Evolutionary conservation across 37 sponge, comb jelly and placozoan genomes (phyloP), one percentile per base, ranked within the genome.

Genomic region (Trichoplax adhaerens): DNA sequence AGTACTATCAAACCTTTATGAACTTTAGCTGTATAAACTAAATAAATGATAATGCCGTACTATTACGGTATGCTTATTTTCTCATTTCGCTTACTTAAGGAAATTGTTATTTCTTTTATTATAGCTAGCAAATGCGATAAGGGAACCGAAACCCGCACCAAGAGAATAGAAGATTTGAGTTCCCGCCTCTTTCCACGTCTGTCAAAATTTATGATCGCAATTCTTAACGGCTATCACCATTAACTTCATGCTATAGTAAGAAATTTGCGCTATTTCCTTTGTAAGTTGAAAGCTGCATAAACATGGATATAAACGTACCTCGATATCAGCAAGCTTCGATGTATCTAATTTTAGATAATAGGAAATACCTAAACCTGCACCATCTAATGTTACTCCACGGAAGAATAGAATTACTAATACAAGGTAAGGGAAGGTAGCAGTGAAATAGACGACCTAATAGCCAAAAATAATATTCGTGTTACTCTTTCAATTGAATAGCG

Each of bases 111-210:
- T 77, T 51, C 78, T 84, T 52, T 81, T 79, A 54, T 75, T 83
- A 77, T 97, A 86, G 74, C 90, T 92, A 56, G 93, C 75, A 10
- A 89, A 84, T 12, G 87, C 85, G 8, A 97, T 82, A 0, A 92
- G 82, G 3, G 85, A 85, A 5, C 99, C 99, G 57, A 79, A 69
- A 4, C 87, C 86, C 8, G 92, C 70, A 47, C 99, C 87, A 12
- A 91, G 87, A 0, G 94, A 89, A 78, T 87, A 97, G 78, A 92
- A 97, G 54, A 97, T 93, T 74, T 97, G 99, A 52, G 99, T 87
- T 50, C 90, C 83, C 5, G 99, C 99, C 64, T 89, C 90, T 50
- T 89, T 71, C 99, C 99, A 97, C 55, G 89, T 88, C 58, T 79
- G 78, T 5, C 91, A 29, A 29, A 29, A 29, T 29, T 29, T 29